These are phyloP conservation scores for Brachionus manjavacas DNA, from an alignment of 1,140 invertebrate species.

Conservation along the genomic window DNA sequence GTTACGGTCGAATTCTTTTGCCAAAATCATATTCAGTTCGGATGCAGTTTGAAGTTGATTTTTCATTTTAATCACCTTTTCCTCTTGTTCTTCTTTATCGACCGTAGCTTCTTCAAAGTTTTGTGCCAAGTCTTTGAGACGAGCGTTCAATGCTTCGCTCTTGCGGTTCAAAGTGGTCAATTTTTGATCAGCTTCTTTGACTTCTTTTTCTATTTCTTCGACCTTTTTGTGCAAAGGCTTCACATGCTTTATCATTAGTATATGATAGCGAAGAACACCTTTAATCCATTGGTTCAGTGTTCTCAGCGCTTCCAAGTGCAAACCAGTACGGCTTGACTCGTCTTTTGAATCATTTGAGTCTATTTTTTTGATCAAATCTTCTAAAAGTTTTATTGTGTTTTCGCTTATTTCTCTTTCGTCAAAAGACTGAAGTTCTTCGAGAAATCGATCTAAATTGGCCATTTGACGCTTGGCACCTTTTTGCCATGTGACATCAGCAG, in stretches of 20 bases:
- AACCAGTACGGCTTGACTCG: not conserved
- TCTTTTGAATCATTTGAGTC: constrained; percentile 5
- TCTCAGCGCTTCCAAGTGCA: not conserved
- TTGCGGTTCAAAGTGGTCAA: constrained; percentile 54
- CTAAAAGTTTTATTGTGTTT: constrained; percentile 51
- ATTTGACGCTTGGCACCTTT: constrained; percentile 57
- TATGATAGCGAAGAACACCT: constrained; percentile 53
- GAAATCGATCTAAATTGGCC: constrained; percentile 57
- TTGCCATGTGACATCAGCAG: constrained; percentile 57
- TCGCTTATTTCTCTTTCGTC: constrained; percentile 55
- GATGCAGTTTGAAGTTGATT: constrained; percentile 54
- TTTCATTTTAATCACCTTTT: constrained; percentile 54
- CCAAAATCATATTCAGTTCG: constrained; percentile 54
- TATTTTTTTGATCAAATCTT: constrained; percentile 55
- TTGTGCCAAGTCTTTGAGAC: constrained; percentile 52
- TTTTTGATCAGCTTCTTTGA: constrained; percentile 55
- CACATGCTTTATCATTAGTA: constrained; percentile 55
- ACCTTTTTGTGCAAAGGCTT: constrained; percentile 56
- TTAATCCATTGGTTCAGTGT: constrained; percentile 49
- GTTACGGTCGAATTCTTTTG: constrained; percentile 51
- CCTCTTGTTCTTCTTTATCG: constrained; percentile 57
- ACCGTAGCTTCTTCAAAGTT: constrained; percentile 57
- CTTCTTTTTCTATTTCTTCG: constrained; percentile 52
- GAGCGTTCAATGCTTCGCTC: constrained; percentile 50
- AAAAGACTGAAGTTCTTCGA: constrained; percentile 56